Evolutionary conservation across 2,888 invertebrate species (phyloP), one percentile per base, ranked within the genome.

Genomic region (Thyatira batis): DNA sequence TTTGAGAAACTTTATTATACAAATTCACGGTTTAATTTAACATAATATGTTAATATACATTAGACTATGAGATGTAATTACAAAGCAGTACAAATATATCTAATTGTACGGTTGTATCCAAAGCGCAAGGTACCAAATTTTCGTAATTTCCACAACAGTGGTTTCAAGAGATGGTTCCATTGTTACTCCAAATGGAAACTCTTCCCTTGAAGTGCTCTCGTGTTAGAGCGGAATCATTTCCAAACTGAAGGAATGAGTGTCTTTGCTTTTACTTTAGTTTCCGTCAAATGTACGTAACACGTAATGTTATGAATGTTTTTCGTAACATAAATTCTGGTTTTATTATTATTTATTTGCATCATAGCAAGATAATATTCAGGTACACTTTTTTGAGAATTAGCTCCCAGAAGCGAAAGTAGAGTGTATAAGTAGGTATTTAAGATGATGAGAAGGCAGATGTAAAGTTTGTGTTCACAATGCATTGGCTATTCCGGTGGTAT

Each of bases 201-300:
- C 48, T 20, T 46, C 48, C 20, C 27, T 20, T 48, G 4, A 5
- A 48, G 48, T 27, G 48, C 48, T 27, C 27, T 48, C 20, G 27
- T 27, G 48, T 39, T 39, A 17, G 39, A 17, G n/a, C 39, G 39
- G 39, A 39, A 48, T 17, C 20, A 27, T 48, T 48, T 48, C 25
- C 27, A 48, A 27, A 48, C 28, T 48, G 13, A 48, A 17, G 39
- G 39, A 39, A 39, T 17, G 17, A 48, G 48, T 48, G 45, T 48
- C 48, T 27, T 48, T 48, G 48, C 27, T 17, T 27, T 48, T 20
- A 48, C 48, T 48, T 27, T 27, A 17, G 17, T 39, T 39, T 13
- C 39, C 39, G 27, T 20, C 27, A 46, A 25, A 25, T 21, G 13
- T 45, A 45, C 27, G 48, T 28, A 13, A 20, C 28, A 28, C 17